These are phyloP conservation scores for Podarcis cretensis DNA, from an alignment of 2,113 vertebrate genomes.

Conservation along the genomic window DNA sequence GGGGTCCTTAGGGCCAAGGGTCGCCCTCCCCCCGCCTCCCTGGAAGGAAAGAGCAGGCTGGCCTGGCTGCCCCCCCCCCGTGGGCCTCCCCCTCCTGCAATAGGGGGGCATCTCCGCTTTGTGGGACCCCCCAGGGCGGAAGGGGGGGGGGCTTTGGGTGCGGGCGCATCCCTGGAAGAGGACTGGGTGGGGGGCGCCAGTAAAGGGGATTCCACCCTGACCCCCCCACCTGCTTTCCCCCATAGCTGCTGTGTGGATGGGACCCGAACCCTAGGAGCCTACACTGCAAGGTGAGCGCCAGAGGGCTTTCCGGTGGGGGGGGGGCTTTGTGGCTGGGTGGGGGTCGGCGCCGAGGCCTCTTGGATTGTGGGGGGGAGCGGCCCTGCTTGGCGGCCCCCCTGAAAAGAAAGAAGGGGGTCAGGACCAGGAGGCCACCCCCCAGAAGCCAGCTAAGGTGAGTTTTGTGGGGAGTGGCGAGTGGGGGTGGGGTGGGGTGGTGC, in stretches of 20 bases:
- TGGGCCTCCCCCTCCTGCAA: no score
- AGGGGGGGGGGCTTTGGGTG: no score
- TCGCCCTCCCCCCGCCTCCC: no score
- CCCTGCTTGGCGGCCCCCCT: neutral
- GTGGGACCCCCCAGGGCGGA: no score
- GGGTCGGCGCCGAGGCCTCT: neutral
- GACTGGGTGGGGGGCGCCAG: neutral
- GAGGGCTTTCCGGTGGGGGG: neutral
- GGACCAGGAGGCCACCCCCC: neutral
- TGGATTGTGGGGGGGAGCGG: neutral
- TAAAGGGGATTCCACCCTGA: no score
- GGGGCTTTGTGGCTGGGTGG: no score
- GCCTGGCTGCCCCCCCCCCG: no score
- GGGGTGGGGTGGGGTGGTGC: no score
- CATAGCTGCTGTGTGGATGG: neutral
- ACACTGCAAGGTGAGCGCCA: neutral
- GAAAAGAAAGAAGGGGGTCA: neutral
- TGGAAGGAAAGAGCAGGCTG: no score
- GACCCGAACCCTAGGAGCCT: neutral
- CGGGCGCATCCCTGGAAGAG: neutral
- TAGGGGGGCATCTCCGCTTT: fast-evolving
- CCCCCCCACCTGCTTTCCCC: neutral
- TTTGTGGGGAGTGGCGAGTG: no score
- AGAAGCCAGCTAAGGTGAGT: no score
- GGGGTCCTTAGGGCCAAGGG: no score